Base-by-base conservation (phyloP, 2,888 invertebrate species). In the Chrysotoxum bicinctum region DNA sequence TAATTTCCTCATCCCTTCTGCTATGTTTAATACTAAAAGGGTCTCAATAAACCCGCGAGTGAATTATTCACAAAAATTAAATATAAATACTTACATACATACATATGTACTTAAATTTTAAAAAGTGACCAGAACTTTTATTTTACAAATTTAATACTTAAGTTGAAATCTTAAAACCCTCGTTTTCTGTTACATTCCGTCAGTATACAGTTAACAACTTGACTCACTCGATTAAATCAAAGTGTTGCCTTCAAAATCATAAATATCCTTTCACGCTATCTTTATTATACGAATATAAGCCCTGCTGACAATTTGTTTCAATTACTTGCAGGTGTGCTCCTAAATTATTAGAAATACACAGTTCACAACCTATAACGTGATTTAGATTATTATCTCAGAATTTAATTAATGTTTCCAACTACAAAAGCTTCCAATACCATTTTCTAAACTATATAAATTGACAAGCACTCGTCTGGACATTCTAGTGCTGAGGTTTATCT, bases 321-420 rank as follows among this genome's bases (percentile, higher is more conserved):
- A 88, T 88, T 88, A 87, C 62, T 56, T n/a, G 86, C 87, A 88
- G 88, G 87, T 87, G 87, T 88, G 73, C 76, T 85, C 73, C 40
- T 76, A 62, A 74, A 87, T 84, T 69, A 87, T 84, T 69, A 73
- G 75, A 77, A 87, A 87, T 78, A 54, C 21, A 58, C 56, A 85
- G 85, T 85, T 81, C 85, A 85, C 56, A 50, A 77, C 85, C 85
- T 76, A 66, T 56, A 76, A 21, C 84, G 80, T 85, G 80, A 85
- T 72, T 73, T 48, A 60, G 81, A 81, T 85, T 48, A 21, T 56
- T 69, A 85, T 81, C 81, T 30, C 35, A 35, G 40, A 43, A 26
- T 62, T 75, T 68, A 80, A 81, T 85, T 85, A 68, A 74, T 10
- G 32, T 74, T 45, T 50, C 32, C 43, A 9, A 16, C 43, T 43